These are phyloP conservation scores for Ispidina picta DNA, from an alignment of 2,797 vertebrate species.

Conservation along the genomic window DNA sequence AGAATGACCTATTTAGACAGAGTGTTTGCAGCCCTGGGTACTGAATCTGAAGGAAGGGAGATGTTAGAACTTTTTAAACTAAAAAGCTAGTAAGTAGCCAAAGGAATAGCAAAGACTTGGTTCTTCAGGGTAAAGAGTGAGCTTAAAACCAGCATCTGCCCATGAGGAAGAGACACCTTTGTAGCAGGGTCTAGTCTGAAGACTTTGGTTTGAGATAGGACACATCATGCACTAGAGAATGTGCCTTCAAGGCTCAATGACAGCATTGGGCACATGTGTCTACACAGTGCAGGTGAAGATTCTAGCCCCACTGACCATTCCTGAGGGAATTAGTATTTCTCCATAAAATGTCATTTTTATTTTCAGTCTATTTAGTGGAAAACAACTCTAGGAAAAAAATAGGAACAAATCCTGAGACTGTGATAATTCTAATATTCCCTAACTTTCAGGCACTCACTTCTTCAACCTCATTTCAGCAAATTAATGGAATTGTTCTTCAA, in stretches of 20 bases:
- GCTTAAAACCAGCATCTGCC: not conserved
- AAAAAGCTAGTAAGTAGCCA: not conserved
- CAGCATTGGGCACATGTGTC: too few species aligned
- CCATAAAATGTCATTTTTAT: not conserved
- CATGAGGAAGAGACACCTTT: not conserved
- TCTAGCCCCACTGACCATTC: not conserved
- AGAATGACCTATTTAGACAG: not conserved
- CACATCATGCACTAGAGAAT: not conserved
- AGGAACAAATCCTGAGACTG: not conserved
- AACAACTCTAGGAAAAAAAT: not conserved
- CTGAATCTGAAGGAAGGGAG: not conserved
- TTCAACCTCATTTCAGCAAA: slow-evolving; percentile 11
- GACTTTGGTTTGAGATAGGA: not conserved
- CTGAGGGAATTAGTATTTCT: not conserved
- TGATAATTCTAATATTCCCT: not conserved
- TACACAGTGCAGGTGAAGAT: not conserved
- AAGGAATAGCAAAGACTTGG: not conserved
- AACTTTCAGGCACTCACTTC: not conserved
- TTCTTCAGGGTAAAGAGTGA: not conserved
- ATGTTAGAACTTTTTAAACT: not conserved
- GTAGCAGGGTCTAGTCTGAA: not conserved
- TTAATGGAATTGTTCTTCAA: slow-evolving; percentile 14
- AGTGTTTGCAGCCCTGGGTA: not conserved
- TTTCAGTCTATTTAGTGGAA: not conserved
- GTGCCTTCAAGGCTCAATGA: not conserved